Conservation (phyloP, 2,888 invertebrate genomes). For the Spilarctia lutea region DNA sequence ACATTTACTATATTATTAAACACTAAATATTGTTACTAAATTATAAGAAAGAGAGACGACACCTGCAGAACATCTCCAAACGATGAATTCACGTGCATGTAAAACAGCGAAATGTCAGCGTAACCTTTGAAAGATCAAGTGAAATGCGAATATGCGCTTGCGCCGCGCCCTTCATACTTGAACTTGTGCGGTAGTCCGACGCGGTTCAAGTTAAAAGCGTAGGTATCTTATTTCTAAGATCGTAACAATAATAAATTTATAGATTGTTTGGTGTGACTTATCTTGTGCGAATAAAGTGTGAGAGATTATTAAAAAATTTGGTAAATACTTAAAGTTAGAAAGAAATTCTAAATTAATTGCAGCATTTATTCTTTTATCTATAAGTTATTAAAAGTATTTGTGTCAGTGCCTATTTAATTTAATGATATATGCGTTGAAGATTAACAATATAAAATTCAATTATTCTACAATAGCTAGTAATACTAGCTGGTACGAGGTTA, state of each 20-base stretch:
- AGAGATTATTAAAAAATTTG: too few species aligned
- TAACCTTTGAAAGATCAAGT: constrained; percentile 63
- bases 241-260: background rate
- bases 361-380: too few species aligned
- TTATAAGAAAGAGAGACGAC: background rate
- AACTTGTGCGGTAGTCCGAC: constrained; percentile 61
- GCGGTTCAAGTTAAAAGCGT: constrained; percentile 36
- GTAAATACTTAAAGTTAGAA: too few species aligned
- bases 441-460: too few species aligned
- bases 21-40: background rate
- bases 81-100: background rate
- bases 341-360: too few species aligned
- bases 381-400: too few species aligned
- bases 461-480: too few species aligned
- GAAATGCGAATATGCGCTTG: constrained; percentile 58
- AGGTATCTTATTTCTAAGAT: too few species aligned
- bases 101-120: constrained; percentile 49
- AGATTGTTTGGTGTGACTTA: background rate
- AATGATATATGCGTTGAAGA: too few species aligned
- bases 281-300: background rate
- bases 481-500: too few species aligned
- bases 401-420: too few species aligned
- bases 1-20: background rate
- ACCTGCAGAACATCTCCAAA: background rate
- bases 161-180: constrained; percentile 76